Base-by-base conservation (phyloP, 2,797 vertebrate genomes). In the Eleutherodactylus coqui region DNA sequence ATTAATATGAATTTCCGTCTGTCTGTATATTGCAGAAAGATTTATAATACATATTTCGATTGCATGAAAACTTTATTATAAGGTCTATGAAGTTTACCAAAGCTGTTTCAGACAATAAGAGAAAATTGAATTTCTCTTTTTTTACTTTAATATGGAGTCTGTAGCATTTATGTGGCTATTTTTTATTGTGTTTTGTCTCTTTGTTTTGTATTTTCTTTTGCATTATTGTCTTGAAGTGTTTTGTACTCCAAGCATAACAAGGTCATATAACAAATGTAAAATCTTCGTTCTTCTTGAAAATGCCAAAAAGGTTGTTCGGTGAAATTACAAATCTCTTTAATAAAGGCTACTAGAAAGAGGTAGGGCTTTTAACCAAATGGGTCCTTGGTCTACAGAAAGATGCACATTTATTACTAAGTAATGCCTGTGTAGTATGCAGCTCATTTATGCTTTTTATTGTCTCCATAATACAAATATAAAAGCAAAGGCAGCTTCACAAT, bases 251-350 rank as follows among this genome's bases (percentile, higher is more conserved):
- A 76, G 29, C 24, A 24, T 53, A 76, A 34, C 29, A 76, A 51
- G 45, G 29, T 76, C 75, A 53, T 21, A 34, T 34, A 49, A 16
- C 16, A n/a, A 51, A 21, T 76, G 47, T 76, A 76, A 53, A 67
- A 82, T 29, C 43, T 32, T 79, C 77, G 47, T 62, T 67, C n/a
- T 82, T 70, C 24, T 53, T 5, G 9, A 82, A 53, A 24, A 32
- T 49, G 29, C 43, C 45, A 47, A 82, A 53, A 70, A 70, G 32
- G 29, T 49, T 14, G 67, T 38, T 82, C 45, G 41, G 6, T n/a
- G 6, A 7, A 82, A 69, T 53, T 70, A 53, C 79, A 70, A 69
- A 82, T 55, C 43, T 70, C 11, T 82, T 82, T 55, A 82, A 82
- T 82, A 82, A 70, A 70, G 32, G 32, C 45, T 82, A 38, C 64